Evolutionary conservation across 1,140 invertebrate genomes (phyloP).

Genomic region (Rhyacophila brunnea): DNA sequence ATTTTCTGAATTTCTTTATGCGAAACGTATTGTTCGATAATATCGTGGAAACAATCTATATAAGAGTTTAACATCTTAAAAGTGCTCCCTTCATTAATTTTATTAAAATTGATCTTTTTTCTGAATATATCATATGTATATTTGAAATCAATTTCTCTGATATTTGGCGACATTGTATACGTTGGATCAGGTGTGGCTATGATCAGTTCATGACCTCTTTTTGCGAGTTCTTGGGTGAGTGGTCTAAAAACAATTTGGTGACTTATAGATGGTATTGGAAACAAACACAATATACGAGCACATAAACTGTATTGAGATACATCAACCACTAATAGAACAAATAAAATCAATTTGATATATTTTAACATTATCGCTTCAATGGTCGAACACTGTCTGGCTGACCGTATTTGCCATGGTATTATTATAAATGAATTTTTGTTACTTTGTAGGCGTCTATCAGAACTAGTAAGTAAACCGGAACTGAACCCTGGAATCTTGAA

Average conservation of each 20-base stretch:
- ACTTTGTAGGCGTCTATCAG: no score
- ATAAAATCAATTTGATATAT: no score
- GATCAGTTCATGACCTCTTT: constrained; percentile 37
- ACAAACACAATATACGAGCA: constrained; percentile 18
- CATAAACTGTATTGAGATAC: neutral
- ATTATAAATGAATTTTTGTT: no score
- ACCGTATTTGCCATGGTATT: no score
- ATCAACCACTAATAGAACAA: no score
- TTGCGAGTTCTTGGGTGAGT: constrained; percentile 35
- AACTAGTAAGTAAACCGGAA: no score
- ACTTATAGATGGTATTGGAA: constrained; percentile 12
- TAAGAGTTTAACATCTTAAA: constrained; percentile 5
- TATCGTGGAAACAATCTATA: neutral
- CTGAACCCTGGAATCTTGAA: no score
- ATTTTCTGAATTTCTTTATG: constrained; percentile 36
- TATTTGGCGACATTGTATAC: constrained; percentile 30
- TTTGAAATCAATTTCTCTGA: constrained; percentile 41
- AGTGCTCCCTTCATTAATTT: constrained; percentile 12
- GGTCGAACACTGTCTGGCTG: no score
- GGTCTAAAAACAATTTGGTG: constrained; percentile 14
- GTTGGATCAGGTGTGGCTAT: constrained; percentile 40
- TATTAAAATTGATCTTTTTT: constrained; percentile 10
- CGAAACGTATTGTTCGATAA: constrained; percentile 18
- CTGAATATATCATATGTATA: constrained; percentile 36
- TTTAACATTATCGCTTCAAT: no score